Evolutionary conservation across 2,888 invertebrate genomes (phyloP), one percentile per base, ranked within the genome.

Genomic region (Caenorhabditis sulstoni): DNA sequence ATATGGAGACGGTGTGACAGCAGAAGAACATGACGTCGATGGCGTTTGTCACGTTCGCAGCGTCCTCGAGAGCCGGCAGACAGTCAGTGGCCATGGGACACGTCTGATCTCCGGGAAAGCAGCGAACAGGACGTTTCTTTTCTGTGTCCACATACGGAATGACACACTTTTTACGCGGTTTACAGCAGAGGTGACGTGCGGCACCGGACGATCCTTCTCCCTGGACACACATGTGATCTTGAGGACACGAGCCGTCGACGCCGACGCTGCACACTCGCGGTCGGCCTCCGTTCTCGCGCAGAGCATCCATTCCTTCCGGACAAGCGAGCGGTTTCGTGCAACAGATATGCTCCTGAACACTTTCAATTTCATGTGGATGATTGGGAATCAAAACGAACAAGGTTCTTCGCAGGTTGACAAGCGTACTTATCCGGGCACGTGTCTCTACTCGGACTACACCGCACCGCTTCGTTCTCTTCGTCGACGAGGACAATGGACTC

Each of bases 11-110:
- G n/a, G 83, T 78, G 55, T 83, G 83, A 64, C 86, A 86, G 49
- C 86, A 86, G 68, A 81, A 85, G 66, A 84, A 86, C 75, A 81
- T 81, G 4, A 82, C 80, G 45, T 83, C 83, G 16, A 83, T 81
- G 39, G 83, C 80, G 23, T 84, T 82, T 0, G 84, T 81, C 12
- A 81, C 22, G 20, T 79, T 79, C 37, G 79, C 67, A 0, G 78
- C 41, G 61, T 84, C 82, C 44, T 86, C 86, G 0, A 80, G 71
- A 9, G 84, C 85, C 4, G 84, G 83, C 20, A 86, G 71, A 62
- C 86, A 86, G 20, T 75, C 67, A 0, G 86, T 85, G 2, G 79
- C 67, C 1, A 37, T 12, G 8, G 84, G 85, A 41, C 86, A 86
- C 18, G 62, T 53, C 18, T 62, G 47, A 50, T 85, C 83, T 11